phyloP scores from a whole-genome alignment of 2,113 vertebrate species.

The Gadus macrocephalus region DNA sequence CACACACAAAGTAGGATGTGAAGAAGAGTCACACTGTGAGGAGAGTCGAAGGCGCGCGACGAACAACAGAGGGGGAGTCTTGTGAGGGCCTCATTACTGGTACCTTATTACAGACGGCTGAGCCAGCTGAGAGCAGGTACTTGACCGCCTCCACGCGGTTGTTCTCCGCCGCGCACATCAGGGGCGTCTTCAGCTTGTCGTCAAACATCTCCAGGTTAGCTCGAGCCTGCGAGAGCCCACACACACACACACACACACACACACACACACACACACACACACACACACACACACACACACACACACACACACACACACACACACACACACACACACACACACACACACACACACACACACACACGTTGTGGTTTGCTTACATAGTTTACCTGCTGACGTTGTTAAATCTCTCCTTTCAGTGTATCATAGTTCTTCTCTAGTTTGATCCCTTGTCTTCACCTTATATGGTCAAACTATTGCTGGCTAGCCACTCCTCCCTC shows the following conservation, averaged over 20 bases:
- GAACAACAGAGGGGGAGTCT: neutral
- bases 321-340: constrained; percentile 9
- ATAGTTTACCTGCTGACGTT: too few species aligned
- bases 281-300: constrained; percentile 11
- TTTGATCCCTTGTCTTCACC: too few species aligned
- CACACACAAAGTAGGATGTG: too few species aligned
- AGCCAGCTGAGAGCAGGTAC: constrained; percentile 93
- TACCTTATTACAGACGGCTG: constrained; percentile 86
- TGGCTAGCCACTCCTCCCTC: too few species aligned
- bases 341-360: constrained; percentile 16
- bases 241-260: constrained; percentile 1
- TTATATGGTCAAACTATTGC: too few species aligned
- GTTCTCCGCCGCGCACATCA: constrained; percentile 94
- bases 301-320: constrained; percentile 6
- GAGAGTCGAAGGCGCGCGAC: too few species aligned
- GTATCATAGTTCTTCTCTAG: too few species aligned
- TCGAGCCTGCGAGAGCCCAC: constrained; percentile 76
- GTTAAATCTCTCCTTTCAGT: too few species aligned
- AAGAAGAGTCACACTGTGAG: too few species aligned
- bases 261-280: constrained; percentile 14
- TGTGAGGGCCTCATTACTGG: neutral
- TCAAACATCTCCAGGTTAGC: constrained; percentile 93
- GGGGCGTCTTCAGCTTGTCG: constrained; percentile 86
- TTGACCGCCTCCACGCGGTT: constrained; percentile 90
- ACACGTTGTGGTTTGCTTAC: neutral